Evolutionary conservation across 2,888 invertebrate genomes (phyloP), one percentile per base, ranked within the genome.

Genomic region (Blastobasis lacticolella): DNA sequence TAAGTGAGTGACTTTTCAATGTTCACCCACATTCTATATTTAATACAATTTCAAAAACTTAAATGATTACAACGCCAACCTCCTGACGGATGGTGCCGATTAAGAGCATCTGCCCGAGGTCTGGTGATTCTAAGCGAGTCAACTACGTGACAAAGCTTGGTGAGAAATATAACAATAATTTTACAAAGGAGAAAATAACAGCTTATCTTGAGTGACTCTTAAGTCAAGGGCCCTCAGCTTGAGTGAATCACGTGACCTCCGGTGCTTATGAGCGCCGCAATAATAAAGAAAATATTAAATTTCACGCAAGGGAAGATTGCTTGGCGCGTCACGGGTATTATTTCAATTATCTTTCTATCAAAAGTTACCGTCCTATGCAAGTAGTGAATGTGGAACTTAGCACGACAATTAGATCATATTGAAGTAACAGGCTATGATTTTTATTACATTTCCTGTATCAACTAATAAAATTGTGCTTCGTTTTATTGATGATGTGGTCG

Each of bases 161-260:
- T 48, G 50, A 53, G 59, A 61, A 61, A 67, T 60, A 57, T 59
- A 62, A 61, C 61, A 66, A 64, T 67, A 64, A 60, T 63, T 62
- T 61, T 57, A 55, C 58, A 61, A 62, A 57, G 55, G 60, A 55
- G 54, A 58, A 57, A 57, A 62, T 58, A 63, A 66, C 60, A 64
- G 59, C 64, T 68, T 66, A 59, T 62, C 63, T 61, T 55, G 49
- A 69, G 67, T 60, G 64, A 57, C 65, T 60, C 69, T 69, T 52
- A 50, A 48, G 54, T 55, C 59, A 60, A 67, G 64, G 58, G 61
- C 54, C 58, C 63, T 63, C 57, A 59, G 59, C 54, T 51, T 41
- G 23, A 41, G 7, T 40, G 36, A 48, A 48, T 48, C 50, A 45
- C 38, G 49, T 52, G 52, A 36, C 23, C 46, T 8, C 10, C 36